These are phyloP conservation scores for Adineta ricciae DNA, from an alignment of 2,888 invertebrate species.

Conservation along the genomic window DNA sequence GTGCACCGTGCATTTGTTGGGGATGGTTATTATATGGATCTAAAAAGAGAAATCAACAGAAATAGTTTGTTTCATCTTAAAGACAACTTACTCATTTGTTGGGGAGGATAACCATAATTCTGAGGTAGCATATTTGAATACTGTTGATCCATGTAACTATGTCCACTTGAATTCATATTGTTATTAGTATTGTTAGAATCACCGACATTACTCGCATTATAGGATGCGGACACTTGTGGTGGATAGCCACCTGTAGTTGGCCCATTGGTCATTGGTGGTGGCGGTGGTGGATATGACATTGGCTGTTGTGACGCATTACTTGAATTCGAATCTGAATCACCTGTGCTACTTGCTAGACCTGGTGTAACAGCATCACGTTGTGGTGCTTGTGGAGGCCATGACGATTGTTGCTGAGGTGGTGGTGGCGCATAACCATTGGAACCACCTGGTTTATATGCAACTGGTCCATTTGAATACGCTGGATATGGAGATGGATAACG, in stretches of 20 bases:
- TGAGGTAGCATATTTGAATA: neutral
- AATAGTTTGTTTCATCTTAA: neutral
- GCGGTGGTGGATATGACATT: neutral
- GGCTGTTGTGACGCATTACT: constrained; percentile 1
- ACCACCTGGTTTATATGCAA: neutral
- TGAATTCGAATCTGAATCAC: constrained; percentile 18
- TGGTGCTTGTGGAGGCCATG: neutral
- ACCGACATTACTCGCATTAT: neutral
- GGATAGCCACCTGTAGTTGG: neutral
- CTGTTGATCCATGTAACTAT: neutral
- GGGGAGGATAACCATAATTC: neutral
- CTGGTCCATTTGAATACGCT: neutral
- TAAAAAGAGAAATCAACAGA: neutral
- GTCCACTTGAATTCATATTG: neutral
- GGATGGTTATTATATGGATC: neutral
- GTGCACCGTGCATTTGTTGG: neutral
- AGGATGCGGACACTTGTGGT: neutral
- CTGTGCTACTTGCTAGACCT: neutral
- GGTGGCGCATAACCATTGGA: neutral
- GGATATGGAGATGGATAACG: constrained; percentile 1
- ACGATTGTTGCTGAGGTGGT: neutral
- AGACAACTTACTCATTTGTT: neutral
- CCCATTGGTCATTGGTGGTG: neutral
- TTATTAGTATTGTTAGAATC: neutral
- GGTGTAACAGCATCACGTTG: neutral